Evolutionary conservation across 2,888 invertebrate species (phyloP).

Genomic region (Napeogenes sylphis): DNA sequence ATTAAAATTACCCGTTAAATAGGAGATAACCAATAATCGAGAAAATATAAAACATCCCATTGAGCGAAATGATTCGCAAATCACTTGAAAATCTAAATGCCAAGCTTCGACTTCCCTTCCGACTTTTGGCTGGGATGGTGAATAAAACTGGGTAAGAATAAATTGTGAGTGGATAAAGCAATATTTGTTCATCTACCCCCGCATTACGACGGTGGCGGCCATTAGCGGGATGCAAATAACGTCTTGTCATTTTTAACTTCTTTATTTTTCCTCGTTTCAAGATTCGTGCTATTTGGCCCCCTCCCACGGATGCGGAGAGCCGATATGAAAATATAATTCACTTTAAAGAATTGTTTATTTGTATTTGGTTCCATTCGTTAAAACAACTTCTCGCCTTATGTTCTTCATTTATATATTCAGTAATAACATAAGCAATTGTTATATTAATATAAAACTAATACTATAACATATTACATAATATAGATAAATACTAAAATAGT

Average conservation of each 20-base stretch:
- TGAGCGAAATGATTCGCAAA: slow-evolving; percentile 73
- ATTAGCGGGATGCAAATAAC: slow-evolving; percentile 77
- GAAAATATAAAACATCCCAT: slow-evolving; percentile 69
- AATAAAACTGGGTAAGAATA: slow-evolving; percentile 73
- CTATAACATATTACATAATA: slow-evolving; percentile 6
- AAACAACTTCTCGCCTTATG: not conserved
- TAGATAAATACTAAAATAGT: slow-evolving; percentile 15
- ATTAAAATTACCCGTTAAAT: slow-evolving; percentile 18
- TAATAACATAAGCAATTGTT: not conserved
- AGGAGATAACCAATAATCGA: slow-evolving; percentile 39
- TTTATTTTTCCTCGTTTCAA: slow-evolving; percentile 68
- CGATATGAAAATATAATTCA: slow-evolving; percentile 49
- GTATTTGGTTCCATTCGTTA: not conserved
- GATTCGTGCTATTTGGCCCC: slow-evolving; percentile 51
- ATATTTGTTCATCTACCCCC: slow-evolving; percentile 77
- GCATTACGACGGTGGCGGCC: slow-evolving; percentile 71
- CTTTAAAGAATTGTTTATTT: slow-evolving; percentile 20
- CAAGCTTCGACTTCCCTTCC: slow-evolving; percentile 63
- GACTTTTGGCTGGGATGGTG: slow-evolving; percentile 65
- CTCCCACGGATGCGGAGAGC: slow-evolving; percentile 44
- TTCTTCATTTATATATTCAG: slow-evolving; percentile 12
- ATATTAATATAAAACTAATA: too few species aligned
- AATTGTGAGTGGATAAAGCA: slow-evolving; percentile 77
- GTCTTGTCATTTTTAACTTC: slow-evolving; percentile 76
- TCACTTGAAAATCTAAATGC: slow-evolving; percentile 72